Base-by-base conservation (phyloP, 2,113 vertebrate species). In the Phyllopteryx taeniolatus region DNA sequence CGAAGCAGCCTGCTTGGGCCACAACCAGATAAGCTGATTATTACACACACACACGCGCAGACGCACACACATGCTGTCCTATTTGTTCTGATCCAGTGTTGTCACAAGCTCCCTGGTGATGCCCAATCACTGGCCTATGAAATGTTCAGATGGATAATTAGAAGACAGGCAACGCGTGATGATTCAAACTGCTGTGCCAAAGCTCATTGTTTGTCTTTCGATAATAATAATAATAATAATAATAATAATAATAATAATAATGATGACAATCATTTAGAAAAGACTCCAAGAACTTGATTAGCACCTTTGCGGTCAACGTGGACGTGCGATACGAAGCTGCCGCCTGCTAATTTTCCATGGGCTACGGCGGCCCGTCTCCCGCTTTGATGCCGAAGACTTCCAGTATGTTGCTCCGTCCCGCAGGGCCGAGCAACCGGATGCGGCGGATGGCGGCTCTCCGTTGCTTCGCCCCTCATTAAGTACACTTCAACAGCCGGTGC, bases 11-110 rank as follows among this genome's bases (percentile, higher is more conserved):
- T 73, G 83, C 86, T 88, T 83, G 81, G 78, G 77, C 85, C 69
- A 63, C 65, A 14, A 77, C 75, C 83, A 86, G 83, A 88, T 90
- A 90, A 91, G 86, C 87, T 85, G 89, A 90, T 89, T 88, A 88
- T 79, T 71, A 85, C 79, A 83, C 81, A 87, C 87, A 87, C 87
- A 86, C 79, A 83, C 84, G 87, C 87, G 86, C 7, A 15, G n/a
- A 31, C 56, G 31, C 57, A 87, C 82, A 85, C 89, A 89, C 85
- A 89, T 75, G 82, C 80, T 86, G 88, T 86, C 83, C 88, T 83
- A 82, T 89, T 89, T 89, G 86, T 85, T 88, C 82, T 85, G 80
- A 86, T 89, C 86, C 78, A 88, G 76, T 82, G 84, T 88, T 85
- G 87, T 87, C 87, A 79, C 53, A 46, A 71, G 1, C 35, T 39